A percentile compares a stretch with the other conserved stretches of the same genome.
phyloP scores from a whole-genome alignment of 2,888 invertebrate genomes.

The Dynastes maya region DNA sequence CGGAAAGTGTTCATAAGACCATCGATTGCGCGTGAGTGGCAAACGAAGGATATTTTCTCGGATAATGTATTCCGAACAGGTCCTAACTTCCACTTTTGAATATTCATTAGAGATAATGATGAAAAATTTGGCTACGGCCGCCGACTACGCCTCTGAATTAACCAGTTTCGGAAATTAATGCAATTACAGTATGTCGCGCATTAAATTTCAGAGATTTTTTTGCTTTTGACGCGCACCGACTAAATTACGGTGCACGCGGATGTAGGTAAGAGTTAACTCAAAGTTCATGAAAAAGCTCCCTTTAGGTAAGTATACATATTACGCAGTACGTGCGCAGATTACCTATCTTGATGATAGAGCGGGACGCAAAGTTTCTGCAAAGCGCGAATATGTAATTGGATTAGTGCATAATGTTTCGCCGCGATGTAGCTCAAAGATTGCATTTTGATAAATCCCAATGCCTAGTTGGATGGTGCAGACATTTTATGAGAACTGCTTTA shows the following conservation, averaged over 20 bases:
- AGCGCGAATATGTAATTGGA: constrained; percentile 4
- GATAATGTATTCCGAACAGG: constrained; percentile 42
- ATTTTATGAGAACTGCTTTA: too few species aligned
- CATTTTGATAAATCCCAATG: too few species aligned
- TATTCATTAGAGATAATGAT: constrained; percentile 45
- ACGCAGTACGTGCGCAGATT: constrained; percentile 9
- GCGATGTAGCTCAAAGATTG: too few species aligned
- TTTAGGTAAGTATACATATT: constrained; percentile 21
- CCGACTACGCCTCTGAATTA: constrained; percentile 29
- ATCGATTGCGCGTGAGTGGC: constrained; percentile 3
- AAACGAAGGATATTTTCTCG: constrained; percentile 12
- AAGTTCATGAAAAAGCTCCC: constrained; percentile 5
- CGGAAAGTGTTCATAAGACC: neutral
- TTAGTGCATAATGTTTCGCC: too few species aligned
- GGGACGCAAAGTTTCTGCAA: constrained; percentile 8
- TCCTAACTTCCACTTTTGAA: constrained; percentile 40
- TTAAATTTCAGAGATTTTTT: constrained; percentile 29
- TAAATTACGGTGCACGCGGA: constrained; percentile 23
- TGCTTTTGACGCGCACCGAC: constrained; percentile 4
- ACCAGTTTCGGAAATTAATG: constrained; percentile 32
- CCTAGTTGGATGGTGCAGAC: too few species aligned
- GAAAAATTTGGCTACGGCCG: constrained; percentile 34
- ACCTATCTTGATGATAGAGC: neutral
- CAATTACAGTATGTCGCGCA: constrained; percentile 35
- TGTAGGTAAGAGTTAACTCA: constrained; percentile 8